Percentiles rank a stretch among this genome's conserved stretches.
Conservation (phyloP, 2,888 invertebrate genomes). For the Achlya flavicornis region DNA sequence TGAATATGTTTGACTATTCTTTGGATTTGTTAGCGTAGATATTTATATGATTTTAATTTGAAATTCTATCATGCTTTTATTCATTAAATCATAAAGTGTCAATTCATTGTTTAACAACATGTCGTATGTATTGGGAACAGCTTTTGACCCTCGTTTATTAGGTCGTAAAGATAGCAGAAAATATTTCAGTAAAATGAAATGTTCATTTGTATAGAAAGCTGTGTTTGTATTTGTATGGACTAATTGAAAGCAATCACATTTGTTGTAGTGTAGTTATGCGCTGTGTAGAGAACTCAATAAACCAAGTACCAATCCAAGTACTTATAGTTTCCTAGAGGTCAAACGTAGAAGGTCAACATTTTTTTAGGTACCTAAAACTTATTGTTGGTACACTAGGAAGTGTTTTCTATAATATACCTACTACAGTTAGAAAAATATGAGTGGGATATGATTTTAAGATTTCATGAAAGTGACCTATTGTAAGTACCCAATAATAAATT, state of each 20-base stretch:
- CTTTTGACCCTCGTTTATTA: no score
- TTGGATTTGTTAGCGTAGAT: not conserved
- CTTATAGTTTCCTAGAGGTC: slow-evolving; percentile 26
- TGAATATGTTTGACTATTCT: slow-evolving; percentile 49
- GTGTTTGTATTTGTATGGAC: not conserved
- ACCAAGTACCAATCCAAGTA: no score
- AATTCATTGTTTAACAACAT: no score
- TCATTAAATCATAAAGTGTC: no score
- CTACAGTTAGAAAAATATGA: not conserved
- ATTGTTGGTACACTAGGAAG: not conserved
- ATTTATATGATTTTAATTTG: not conserved
- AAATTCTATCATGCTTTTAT: not conserved
- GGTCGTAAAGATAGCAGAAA: no score
- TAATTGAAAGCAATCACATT: slow-evolving; percentile 4
- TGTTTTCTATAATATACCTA: no score
- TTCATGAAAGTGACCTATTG: no score
- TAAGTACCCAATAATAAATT: slow-evolving; percentile 22
- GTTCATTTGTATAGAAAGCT: no score
- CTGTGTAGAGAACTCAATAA: slow-evolving; percentile 5
- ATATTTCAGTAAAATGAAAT: no score
- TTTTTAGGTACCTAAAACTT: slow-evolving; percentile 14
- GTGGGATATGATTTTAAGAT: no score
- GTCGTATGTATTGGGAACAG: no score
- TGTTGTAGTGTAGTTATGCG: not conserved
- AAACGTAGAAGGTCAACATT: slow-evolving; percentile 40